Percentiles rank a stretch among this genome's conserved stretches.
Evolutionary conservation across 2,888 invertebrate species (phyloP).

Genomic region (Leptodirus hochenwartii): DNA sequence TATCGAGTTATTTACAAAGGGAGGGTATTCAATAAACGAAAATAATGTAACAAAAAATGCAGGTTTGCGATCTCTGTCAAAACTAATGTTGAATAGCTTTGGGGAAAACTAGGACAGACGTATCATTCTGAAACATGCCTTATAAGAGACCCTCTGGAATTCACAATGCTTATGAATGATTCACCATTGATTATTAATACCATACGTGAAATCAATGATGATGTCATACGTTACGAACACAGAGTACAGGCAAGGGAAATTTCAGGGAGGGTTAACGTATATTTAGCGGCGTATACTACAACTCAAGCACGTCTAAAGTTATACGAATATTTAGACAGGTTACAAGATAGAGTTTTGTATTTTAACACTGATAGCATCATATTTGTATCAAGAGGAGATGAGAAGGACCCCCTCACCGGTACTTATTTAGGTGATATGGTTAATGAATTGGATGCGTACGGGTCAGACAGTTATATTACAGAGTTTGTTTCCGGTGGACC

Average conservation of each 20-base stretch:
- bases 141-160: slow-evolving; percentile 8
- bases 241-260: background rate
- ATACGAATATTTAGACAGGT: slow-evolving; percentile 16
- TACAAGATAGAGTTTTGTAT: slow-evolving; percentile 18
- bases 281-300: slow-evolving; percentile 21
- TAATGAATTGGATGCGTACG: slow-evolving; percentile 17
- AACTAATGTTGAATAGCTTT: slow-evolving; percentile 17
- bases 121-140: slow-evolving; percentile 13
- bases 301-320: slow-evolving; percentile 19
- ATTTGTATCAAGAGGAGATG: slow-evolving; percentile 12
- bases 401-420: slow-evolving; percentile 15
- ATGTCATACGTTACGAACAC: background rate
- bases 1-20: slow-evolving; percentile 12
- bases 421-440: slow-evolving; percentile 20
- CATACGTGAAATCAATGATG: background rate
- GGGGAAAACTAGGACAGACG: slow-evolving; percentile 17
- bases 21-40: slow-evolving; percentile 15
- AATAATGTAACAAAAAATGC: slow-evolving; percentile 13
- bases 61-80: slow-evolving; percentile 14
- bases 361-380: slow-evolving; percentile 22
- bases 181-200: slow-evolving; percentile 7
- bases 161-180: slow-evolving; percentile 11
- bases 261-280: slow-evolving; percentile 13
- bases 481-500: slow-evolving; percentile 20
- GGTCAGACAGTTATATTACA: slow-evolving; percentile 14